Conservation (phyloP, 2,888 invertebrate genomes). For the Apamea crenata region DNA sequence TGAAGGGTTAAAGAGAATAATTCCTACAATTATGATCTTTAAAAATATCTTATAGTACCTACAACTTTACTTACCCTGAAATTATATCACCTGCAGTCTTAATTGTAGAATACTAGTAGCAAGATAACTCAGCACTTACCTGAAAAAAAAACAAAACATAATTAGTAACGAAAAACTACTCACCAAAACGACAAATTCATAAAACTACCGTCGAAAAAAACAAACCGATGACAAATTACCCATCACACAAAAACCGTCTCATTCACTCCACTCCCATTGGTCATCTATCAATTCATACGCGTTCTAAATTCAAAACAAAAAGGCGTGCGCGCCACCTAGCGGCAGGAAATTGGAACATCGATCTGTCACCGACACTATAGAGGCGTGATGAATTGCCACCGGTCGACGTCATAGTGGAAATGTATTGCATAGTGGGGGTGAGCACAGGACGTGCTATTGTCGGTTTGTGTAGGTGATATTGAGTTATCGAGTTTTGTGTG, state of each 20-base stretch:
- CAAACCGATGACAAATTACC: slow-evolving; percentile 38
- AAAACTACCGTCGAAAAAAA: not conserved
- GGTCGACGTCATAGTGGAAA: slow-evolving; percentile 42
- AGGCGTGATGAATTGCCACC: slow-evolving; percentile 60
- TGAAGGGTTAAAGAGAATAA: no score
- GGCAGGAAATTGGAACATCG: slow-evolving; percentile 68
- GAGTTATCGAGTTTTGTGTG: not conserved
- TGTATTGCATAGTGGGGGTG: slow-evolving; percentile 39
- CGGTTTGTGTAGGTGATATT: not conserved
- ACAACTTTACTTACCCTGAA: not conserved
- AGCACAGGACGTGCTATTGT: slow-evolving; percentile 20
- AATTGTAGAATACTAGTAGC: not conserved
- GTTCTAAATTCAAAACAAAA: slow-evolving; percentile 62
- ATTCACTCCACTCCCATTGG: slow-evolving; percentile 27
- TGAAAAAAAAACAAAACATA: slow-evolving; percentile 44
- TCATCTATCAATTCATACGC: slow-evolving; percentile 58
- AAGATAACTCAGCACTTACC: slow-evolving; percentile 43
- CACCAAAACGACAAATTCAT: not conserved
- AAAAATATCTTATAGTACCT: no score
- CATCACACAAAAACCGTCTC: slow-evolving; percentile 16
- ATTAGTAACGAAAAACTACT: not conserved
- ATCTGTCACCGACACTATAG: slow-evolving; percentile 61
- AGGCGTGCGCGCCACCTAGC: slow-evolving; percentile 58
- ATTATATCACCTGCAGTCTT: not conserved
- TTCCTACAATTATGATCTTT: no score